phyloP scores from a whole-genome alignment of 2,113 vertebrate genomes.

The Hoplias malabaricus region DNA sequence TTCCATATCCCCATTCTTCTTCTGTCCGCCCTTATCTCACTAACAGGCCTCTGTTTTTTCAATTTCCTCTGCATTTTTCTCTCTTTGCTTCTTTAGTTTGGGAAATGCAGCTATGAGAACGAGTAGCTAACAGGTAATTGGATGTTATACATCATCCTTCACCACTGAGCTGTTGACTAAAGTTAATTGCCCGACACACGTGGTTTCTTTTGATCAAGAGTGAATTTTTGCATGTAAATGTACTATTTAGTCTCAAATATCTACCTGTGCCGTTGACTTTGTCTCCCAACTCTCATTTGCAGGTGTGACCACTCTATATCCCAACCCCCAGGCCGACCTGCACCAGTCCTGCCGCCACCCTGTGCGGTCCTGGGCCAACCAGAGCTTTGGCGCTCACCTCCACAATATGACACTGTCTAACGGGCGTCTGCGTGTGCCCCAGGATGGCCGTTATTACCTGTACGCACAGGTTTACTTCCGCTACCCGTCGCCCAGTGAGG shows the following conservation, averaged over 20 bases:
- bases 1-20: slow-evolving; percentile 1
- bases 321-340: slow-evolving; percentile 61
- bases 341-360: slow-evolving; percentile 85
- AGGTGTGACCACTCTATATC: slow-evolving; percentile 35
- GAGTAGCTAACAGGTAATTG: background rate
- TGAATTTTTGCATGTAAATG: too few species aligned
- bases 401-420: slow-evolving; percentile 84
- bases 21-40: background rate
- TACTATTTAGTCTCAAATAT: background rate
- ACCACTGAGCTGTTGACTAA: background rate
- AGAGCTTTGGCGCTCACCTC: slow-evolving; percentile 79
- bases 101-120: background rate
- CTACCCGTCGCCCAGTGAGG: slow-evolving; percentile 73
- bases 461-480: slow-evolving; percentile 87
- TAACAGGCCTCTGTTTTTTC: background rate
- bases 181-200: too few species aligned
- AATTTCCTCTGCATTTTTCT: background rate
- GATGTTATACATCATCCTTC: background rate
- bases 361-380: slow-evolving; percentile 77
- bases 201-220: too few species aligned
- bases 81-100: background rate
- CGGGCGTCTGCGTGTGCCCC: slow-evolving; percentile 78
- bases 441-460: slow-evolving; percentile 85
- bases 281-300: slow-evolving; percentile 13
- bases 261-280: slow-evolving; percentile 3